phyloP scores from a whole-genome alignment of 2,797 vertebrate species.

The Rousettus madagascariensis region DNA sequence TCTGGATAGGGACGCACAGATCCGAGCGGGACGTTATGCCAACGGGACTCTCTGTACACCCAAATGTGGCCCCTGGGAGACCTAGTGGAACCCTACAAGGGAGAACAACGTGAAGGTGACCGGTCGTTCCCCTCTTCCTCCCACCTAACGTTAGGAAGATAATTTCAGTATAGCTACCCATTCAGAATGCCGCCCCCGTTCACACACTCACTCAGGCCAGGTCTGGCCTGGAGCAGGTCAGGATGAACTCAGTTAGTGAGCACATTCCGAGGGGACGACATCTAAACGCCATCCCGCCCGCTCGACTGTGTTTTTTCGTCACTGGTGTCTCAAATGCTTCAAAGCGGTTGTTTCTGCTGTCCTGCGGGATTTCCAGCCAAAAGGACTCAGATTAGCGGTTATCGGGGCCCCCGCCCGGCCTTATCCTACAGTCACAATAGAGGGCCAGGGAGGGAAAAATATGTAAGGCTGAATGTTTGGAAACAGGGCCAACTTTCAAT shows the following conservation, averaged over 20 bases:
- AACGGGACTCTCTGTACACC: background rate
- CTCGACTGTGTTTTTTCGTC: background rate
- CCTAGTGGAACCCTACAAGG: background rate
- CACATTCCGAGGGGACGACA: background rate
- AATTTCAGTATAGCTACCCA: background rate
- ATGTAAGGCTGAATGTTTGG: background rate
- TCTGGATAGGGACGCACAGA: background rate
- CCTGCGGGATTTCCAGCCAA: constrained; percentile 20
- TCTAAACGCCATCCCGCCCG: background rate
- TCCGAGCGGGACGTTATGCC: background rate
- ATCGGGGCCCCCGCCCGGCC: background rate
- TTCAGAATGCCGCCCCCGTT: background rate
- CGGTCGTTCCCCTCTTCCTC: background rate
- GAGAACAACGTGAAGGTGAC: background rate
- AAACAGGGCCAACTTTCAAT: constrained; percentile 2
- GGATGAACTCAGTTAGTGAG: background rate
- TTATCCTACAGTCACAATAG: constrained; percentile 52
- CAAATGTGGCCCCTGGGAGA: background rate
- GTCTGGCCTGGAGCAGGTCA: background rate
- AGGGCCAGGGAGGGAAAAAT: constrained; percentile 14
- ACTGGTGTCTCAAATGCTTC: background rate
- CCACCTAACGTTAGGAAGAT: background rate
- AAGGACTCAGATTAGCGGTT: constrained; percentile 27
- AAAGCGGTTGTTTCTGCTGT: background rate
- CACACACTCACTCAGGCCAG: background rate